Evolutionary conservation across 1,140 invertebrate genomes (phyloP).

Genomic region (Bombus superbus): DNA sequence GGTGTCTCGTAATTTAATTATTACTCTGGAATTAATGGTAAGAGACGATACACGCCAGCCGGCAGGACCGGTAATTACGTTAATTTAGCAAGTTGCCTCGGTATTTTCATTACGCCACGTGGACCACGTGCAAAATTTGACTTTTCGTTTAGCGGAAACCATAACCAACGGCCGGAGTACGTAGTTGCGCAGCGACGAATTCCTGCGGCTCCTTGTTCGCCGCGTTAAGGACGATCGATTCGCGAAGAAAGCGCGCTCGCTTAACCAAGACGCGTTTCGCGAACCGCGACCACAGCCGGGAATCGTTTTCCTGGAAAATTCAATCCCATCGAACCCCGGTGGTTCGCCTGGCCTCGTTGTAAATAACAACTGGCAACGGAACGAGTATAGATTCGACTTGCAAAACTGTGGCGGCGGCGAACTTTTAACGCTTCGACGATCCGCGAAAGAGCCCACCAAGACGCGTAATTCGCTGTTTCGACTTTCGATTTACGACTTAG

Average conservation of each 20-base stretch:
- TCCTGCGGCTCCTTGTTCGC: not conserved
- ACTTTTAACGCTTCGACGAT: not conserved
- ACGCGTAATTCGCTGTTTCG: not conserved
- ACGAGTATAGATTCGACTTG: not conserved
- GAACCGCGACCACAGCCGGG: not conserved
- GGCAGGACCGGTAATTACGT: not conserved
- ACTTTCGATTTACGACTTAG: not conserved
- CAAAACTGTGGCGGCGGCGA: not conserved
- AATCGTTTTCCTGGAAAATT: not conserved
- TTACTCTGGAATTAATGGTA: conserved; percentile 21
- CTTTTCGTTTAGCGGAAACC: not conserved
- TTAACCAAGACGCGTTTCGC: not conserved
- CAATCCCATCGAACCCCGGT: not conserved
- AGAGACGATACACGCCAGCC: conserved; percentile 3
- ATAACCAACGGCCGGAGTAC: too few species aligned
- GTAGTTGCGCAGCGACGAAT: not conserved
- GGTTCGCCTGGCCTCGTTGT: not conserved
- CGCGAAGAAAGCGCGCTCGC: not conserved
- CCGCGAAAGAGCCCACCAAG: not conserved
- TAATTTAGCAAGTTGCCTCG: conserved; percentile 3
- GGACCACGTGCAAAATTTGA: not conserved
- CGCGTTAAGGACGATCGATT: not conserved
- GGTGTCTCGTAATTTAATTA: conserved; percentile 11
- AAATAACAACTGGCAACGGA: not conserved
- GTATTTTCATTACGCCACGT: not conserved